Evolutionary conservation across 64 coral and sea anemone genomes (phyloP), one percentile per base, ranked within the genome.

Genomic region (Montipora foliosa): DNA sequence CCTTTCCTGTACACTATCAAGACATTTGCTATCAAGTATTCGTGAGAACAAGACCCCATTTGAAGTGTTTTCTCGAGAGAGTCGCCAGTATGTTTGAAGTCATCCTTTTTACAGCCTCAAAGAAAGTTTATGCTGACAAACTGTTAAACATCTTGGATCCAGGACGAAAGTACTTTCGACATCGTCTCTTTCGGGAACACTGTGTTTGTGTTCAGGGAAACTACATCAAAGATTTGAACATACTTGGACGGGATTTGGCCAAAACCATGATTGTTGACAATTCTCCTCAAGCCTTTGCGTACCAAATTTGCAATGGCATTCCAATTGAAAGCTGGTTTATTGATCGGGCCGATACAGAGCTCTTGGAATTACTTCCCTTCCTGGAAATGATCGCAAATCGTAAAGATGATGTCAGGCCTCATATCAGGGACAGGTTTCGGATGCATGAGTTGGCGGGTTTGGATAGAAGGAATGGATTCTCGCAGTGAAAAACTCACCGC

Each of bases 301-400:
- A 99, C 78, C 98, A 99, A 6, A 91, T 99, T 81, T 99, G 96
- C 68, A 99, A 99, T 89, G 98, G 98, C 6, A 99, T 99, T 81
- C 98, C 98, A 24, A 99, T 99, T 93, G 98, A 99, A 94, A 99
- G 98, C 47, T 99, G 98, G 98, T 99, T 99, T 93, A 95, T 96
- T 61, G 98, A 99, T 87, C 90, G 94, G 61, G 78, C 88, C 24
- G 98, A 99, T 89, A 85, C 95, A 15, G 98, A 99, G 72, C 67
- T 99, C 8, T 59, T 99, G 4, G 98, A 99, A 87, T 79, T 99
- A 15, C 81, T 99, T 57, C 98, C 98, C 5, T 99, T 99, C 69
- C 82, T 99, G 11, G 95, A 99, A 67, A 89, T 94, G 88, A 87
- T 99, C 62, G 95, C 92, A 44, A 74, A 88, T 13, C 95, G 95